Percentiles rank a stretch among this genome's conserved stretches.
These are phyloP conservation scores for Pantelozetes paolii DNA, from an alignment of 2,888 invertebrate species.

Conservation along the genomic window DNA sequence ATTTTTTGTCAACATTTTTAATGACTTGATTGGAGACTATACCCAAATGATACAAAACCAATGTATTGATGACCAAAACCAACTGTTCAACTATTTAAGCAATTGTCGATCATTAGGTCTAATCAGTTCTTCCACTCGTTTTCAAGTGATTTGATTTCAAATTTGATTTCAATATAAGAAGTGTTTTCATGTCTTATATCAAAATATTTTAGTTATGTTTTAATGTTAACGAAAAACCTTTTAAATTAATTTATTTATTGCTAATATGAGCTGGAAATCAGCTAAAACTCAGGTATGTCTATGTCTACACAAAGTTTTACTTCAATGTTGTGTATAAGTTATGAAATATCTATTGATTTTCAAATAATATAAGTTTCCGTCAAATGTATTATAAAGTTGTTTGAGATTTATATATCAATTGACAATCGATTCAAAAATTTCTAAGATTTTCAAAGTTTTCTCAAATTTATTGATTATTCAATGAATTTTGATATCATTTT, in stretches of 20 bases:
- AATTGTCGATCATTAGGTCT: not conserved
- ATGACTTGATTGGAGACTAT: conserved; percentile 21
- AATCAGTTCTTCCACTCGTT: not conserved
- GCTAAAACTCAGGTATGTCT: not conserved
- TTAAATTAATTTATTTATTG: not conserved
- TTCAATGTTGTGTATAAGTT: not conserved
- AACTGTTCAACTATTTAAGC: conserved; percentile 15
- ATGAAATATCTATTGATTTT: too few relatives aligned
- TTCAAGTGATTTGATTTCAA: not conserved
- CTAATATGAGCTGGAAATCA: conserved; percentile 22
- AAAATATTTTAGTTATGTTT: not conserved
- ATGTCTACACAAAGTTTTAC: not conserved
- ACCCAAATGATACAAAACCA: conserved; percentile 9
- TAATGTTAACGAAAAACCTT: not conserved
- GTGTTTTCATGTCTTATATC: not conserved
- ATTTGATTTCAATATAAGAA: too few relatives aligned
- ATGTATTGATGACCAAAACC: conserved; percentile 29
- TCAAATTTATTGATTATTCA: too few relatives aligned
- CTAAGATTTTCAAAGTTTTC: too few relatives aligned
- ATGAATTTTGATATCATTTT: too few relatives aligned
- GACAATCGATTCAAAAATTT: too few relatives aligned
- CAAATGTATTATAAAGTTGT: too few relatives aligned
- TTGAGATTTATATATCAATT: too few relatives aligned
- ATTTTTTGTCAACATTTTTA: conserved; percentile 18
- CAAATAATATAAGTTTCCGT: too few relatives aligned